Evolutionary conservation across 1,140 invertebrate genomes (phyloP), one percentile per base, ranked within the genome.

Genomic region (Drosophila miranda): DNA sequence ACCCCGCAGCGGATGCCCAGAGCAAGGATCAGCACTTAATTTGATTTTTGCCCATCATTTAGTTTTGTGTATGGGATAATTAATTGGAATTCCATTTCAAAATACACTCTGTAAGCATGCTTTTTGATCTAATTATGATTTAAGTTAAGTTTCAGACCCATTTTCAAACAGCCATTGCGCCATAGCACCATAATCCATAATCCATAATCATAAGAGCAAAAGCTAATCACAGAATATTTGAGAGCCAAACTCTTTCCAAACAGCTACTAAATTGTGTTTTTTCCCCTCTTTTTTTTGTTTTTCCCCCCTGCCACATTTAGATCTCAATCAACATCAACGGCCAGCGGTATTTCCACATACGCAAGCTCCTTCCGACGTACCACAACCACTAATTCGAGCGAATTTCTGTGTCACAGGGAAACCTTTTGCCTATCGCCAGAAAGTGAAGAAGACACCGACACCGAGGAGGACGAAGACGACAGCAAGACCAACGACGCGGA

Each of bases 301-400:
- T 43, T 56, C 4, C 53, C 48, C n/a, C 0, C 30, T 43, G 59
- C 23, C 6, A 4, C 0, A 42, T 41, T 42, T 44, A 91, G 93
- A 72, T 89, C 92, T 76, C 81, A 92, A 91, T 91, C 89, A 19
- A 91, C 89, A n/a, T 91, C 90, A 14, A 90, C 88, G 23, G 86
- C 86, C 50, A 91, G 90, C 52, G 90, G 90, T 71, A 90, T 91
- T 57, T 91, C 90, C 42, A 91, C 90, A 41, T 91, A 91, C 68
- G 90, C 90, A 73, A 91, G 90, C 84, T 91, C 90, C 48, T 60
- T 90, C n/a, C 71, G 79, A 75, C 83, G 81, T 64, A 90, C 89
- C 59, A 87, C 82, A 75, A 90, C 89, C 58, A 90, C 88, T 75
- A 90, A 90, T 87, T 90, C 89, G 60, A 90, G 89, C 79, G 89